Evolutionary conservation across 2,797 vertebrate genomes (phyloP), one percentile per base, ranked within the genome.

Genomic region (Melanotaenia trifasciata): DNA sequence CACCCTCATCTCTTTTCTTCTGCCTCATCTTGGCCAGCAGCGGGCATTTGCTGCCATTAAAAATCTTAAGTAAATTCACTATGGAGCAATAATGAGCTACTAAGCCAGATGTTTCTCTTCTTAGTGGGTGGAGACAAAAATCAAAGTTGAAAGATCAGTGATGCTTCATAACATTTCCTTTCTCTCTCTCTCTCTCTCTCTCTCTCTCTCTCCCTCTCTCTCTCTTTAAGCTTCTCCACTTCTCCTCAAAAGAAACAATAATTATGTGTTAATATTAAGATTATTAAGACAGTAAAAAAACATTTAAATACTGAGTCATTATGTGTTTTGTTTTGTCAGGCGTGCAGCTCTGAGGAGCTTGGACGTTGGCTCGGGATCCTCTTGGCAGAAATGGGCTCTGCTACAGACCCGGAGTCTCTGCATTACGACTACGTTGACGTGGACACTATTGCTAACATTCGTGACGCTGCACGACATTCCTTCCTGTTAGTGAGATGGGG

Each of bases 371-470:
- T 99, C 1, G 98, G 98, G 4, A 94, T 99, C 65, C 93, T 99
- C 66, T 88, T 99, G 84, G 98, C 96, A 58, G 97, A 98, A 88
- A 96, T 94, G 0, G 97, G 97, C 69, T 97, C 96, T 0, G 76
- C 89, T 5, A 93, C 95, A 0, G 95, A 96, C 13, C 98, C 97
- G 0, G 97, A 99, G 88, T 96, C 96, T 0, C 85, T 99, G 83
- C 98, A 98, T 92, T 99, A 99, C 0, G 98, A 99, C 90, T 99
- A 98, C 0, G 96, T 99, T 69, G 98, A 99, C 0, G 96, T 99
- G 92, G 98, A 99, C 76, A 98, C 96, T 6, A 96, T 99, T 33
- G 95, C 96, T 76, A 97, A 96, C 91, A 98, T 99, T 64, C 95
- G 96, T 73, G 95, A 96, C 0, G 98, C 98, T 0, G 97, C 96